Base-by-base conservation (phyloP, 1,140 invertebrate genomes). In the Matsumurasca onukii region DNA sequence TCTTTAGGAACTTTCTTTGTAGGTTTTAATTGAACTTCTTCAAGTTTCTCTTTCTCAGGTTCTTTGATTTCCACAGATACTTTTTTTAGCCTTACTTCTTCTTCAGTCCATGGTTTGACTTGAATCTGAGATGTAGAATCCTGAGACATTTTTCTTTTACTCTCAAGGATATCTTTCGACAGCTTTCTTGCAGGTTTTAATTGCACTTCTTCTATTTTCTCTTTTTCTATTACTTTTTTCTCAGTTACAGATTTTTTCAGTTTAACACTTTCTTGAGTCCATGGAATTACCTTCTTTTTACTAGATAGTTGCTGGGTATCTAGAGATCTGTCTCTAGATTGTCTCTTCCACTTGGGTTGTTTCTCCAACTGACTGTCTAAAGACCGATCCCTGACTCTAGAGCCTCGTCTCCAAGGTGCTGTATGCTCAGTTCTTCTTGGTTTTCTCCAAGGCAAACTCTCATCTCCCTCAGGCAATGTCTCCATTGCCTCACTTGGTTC, bases 21-120 rank as follows among this genome's bases (percentile, higher is more conserved):
- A n/a, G 79, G 77, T 72, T 83, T 84, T 27, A 84, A 72, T 31
- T 77, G 70, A 49, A 83, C 76, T 71, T 76, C 74, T 75, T 84
- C 80, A 20, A 75, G 68, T 73, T 73, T 69, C 25, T 66, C 45
- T 66, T 66, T 49, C 24, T 48, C 63, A 24, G 17, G 13, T 29
- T 66, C n/a, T 66, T 66, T 45, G 25, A 25, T 66, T 13, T 66
- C 63, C 15, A 34, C 27, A 5, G 61, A 45, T 3, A 49, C 25
- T 66, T 66, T 52, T 29, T 20, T 52, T 66, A 52, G 20, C 34
- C 52, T 51, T 20, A 66, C 64, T 49, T 15, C 64, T 59, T 57
- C 66, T 34, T 63, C 61, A 63, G 61, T 63, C 61, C 61, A 63
- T n/a, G 61, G 61, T 39, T 31, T 63, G 2, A 63, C 34, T 34